These are phyloP conservation scores for Halictus quadricinctus DNA, from an alignment of 2,888 invertebrate species.

Conservation along the genomic window DNA sequence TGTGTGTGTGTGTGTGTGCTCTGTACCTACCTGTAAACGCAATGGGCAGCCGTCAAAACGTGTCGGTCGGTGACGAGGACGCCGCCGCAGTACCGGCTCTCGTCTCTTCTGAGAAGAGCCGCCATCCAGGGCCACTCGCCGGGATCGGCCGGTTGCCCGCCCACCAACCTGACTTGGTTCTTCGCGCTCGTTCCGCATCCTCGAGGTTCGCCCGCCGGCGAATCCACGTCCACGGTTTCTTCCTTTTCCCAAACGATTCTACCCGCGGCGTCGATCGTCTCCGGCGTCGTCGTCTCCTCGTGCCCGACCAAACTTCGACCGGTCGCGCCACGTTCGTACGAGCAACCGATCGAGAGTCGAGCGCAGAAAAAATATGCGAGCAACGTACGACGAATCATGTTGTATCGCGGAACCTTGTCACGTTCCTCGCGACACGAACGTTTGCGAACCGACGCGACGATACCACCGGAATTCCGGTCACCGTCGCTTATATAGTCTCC, in stretches of 20 bases:
- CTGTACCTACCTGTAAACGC: constrained; percentile 79
- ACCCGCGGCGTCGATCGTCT: not conserved
- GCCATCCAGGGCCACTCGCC: constrained; percentile 94
- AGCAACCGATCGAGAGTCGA: not conserved
- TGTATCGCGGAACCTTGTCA: not conserved
- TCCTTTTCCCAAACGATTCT: constrained; percentile 25
- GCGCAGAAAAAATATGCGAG: not conserved
- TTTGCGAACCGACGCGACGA: not conserved
- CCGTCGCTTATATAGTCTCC: constrained; percentile 62
- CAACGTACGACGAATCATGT: not conserved
- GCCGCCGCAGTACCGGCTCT: constrained; percentile 90
- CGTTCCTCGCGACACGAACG: not conserved
- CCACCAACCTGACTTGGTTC: constrained; percentile 84
- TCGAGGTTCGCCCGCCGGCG: constrained; percentile 62
- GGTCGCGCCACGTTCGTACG: not conserved
- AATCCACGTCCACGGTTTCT: not conserved
- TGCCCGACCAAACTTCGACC: not conserved
- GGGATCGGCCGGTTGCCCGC: constrained; percentile 86
- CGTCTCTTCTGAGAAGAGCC: constrained; percentile 86
- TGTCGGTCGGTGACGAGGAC: constrained; percentile 91
- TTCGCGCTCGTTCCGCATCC: constrained; percentile 85
- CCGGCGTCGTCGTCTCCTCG: not conserved
- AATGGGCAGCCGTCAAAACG: constrained; percentile 91
- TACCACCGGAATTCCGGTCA: constrained; percentile 29
- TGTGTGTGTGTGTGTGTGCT: too few species aligned